Base-by-base conservation (phyloP, 1,140 invertebrate genomes). In the Limonius californicus region DNA sequence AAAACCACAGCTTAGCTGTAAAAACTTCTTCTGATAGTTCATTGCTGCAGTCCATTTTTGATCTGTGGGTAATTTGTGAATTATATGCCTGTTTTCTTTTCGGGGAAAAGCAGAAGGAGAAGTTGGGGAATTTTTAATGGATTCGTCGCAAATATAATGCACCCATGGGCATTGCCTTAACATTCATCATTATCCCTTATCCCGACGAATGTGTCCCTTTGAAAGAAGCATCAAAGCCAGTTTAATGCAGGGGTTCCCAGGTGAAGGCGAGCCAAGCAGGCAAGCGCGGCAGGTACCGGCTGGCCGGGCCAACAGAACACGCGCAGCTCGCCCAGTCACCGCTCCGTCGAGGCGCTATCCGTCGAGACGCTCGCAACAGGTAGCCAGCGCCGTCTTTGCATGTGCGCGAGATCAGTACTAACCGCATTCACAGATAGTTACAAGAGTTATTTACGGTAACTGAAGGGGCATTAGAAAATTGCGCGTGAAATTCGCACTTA, bases 321-420 rank as follows among this genome's bases (percentile, higher is more conserved):
- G 66, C 66, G 66, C 64, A 68, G 63, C 61, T 68, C 61, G 50
- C 47, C 55, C 53, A 63, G 61, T 65, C 47, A 20, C 47, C 63
- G 55, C 27, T 43, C 54, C 54, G 35, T 64, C 45, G 30, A 35
- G 54, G 56, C 61, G 59, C 47, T 62, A 23, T 45, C 20, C 61
- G 63, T 59, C 58, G 60, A 62, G 60, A 59, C 61, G 58, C 54
- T 68, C 64, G 63, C 66, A 68, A 68, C 66, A 68, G 66, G 66
- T 68, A 66, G 63, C 61, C 32, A 55, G 47, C 43, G 42, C 53
- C 21, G 21, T 50, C 45, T 53, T 30, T 54, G 57, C 45, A 47
- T 61, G 54, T 58, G 42, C 57, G 57, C 61, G 59, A 53, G 39
- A 45, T 58, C 19, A 32, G 12, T 19, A 15, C 20, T 14, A 55